phyloP scores from a whole-genome alignment of 2,888 invertebrate genomes.

The Lithophane leautieri region DNA sequence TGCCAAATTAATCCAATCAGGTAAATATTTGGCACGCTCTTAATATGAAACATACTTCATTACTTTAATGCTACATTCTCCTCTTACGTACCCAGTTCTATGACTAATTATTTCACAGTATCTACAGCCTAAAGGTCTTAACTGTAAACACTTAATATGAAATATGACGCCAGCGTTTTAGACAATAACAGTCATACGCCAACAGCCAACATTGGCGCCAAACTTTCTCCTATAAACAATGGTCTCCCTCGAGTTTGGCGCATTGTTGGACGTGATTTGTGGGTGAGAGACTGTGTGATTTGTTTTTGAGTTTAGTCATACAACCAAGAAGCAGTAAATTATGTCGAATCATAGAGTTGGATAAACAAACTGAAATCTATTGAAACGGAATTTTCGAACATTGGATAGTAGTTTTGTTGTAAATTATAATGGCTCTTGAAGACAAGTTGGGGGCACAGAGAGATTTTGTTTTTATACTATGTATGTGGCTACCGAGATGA shows the following conservation, averaged over 20 bases:
- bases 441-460: too few relatives aligned
- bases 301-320: slow-evolving; percentile 42
- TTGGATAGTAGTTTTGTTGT: background rate
- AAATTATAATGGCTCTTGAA: background rate
- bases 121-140: slow-evolving; percentile 9
- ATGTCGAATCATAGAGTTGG: slow-evolving; percentile 9
- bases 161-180: slow-evolving; percentile 46
- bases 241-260: slow-evolving; percentile 28
- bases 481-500: too few relatives aligned
- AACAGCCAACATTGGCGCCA: slow-evolving; percentile 50
- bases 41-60: background rate
- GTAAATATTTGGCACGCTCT: too few relatives aligned
- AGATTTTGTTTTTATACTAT: background rate
- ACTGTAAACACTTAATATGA: slow-evolving; percentile 53
- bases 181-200: slow-evolving; percentile 37
- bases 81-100: background rate
- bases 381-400: background rate
- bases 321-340: slow-evolving; percentile 23
- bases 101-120: slow-evolving; percentile 28
- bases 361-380: slow-evolving; percentile 29
- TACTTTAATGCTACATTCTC: background rate
- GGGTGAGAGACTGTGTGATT: slow-evolving; percentile 29
- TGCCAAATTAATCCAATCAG: too few relatives aligned
- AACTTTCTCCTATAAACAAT: slow-evolving; percentile 54
- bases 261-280: slow-evolving; percentile 54